Conservation (phyloP, 2,888 invertebrate species). For the Tenthredo livida region DNA sequence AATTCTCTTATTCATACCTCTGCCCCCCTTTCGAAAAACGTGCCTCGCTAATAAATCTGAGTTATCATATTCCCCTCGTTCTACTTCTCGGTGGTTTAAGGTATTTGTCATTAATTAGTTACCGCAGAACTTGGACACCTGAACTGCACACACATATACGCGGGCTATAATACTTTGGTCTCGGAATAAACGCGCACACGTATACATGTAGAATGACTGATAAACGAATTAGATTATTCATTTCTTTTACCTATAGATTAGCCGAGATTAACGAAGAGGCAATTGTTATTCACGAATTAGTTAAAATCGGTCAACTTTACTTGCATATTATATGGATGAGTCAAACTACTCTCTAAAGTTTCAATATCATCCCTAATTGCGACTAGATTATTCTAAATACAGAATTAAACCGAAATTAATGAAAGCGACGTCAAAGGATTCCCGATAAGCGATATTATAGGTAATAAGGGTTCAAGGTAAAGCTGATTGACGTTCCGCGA, state of each 20-base stretch:
- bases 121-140: not conserved
- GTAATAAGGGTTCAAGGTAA: not conserved
- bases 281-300: not conserved
- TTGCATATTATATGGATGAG: not conserved
- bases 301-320: not conserved
- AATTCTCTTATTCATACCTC: constrained; percentile 51
- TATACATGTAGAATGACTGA: too few relatives aligned
- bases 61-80: constrained; percentile 42
- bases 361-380: not conserved
- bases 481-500: not conserved
- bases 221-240: too few relatives aligned
- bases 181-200: too few relatives aligned
- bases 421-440: not conserved
- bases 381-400: not conserved
- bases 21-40: constrained; percentile 31
- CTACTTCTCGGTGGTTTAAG: constrained; percentile 3
- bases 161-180: too few relatives aligned
- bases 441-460: not conserved
- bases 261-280: not conserved
- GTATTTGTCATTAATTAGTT: constrained; percentile 20
- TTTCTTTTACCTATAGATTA: too few relatives aligned
- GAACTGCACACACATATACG: not conserved
- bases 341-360: not conserved
- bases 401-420: not conserved
- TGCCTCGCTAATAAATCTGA: constrained; percentile 52